Conservation (phyloP, 2,113 vertebrate species). For the Cygnus buccinator region DNA sequence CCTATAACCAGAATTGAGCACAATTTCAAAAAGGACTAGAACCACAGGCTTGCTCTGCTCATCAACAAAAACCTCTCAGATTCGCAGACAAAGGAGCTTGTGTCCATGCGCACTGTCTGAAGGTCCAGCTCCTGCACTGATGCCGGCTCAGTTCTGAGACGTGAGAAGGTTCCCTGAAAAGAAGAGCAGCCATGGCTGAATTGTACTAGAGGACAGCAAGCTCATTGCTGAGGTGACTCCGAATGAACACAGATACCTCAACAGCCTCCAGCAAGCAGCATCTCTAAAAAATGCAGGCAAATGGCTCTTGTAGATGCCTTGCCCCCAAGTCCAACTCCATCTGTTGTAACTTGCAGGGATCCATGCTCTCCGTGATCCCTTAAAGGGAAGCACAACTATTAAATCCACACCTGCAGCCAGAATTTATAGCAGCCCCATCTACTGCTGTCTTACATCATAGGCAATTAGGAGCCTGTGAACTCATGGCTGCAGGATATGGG, state of each 20-base stretch:
- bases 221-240: not conserved
- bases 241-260: not conserved
- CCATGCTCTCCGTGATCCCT: slow-evolving; percentile 28
- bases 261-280: slow-evolving; percentile 7
- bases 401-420: slow-evolving; percentile 70
- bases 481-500: slow-evolving; percentile 59
- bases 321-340: not conserved
- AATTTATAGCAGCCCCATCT: slow-evolving; percentile 65
- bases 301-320: not conserved
- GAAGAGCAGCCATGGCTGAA: not conserved
- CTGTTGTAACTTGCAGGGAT: slow-evolving; percentile 62
- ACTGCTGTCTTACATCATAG: slow-evolving; percentile 59
- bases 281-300: not conserved
- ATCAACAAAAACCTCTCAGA: not conserved
- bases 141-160: accelerated
- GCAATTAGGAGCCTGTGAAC: slow-evolving; percentile 64
- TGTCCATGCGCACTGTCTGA: not conserved
- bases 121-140: not conserved
- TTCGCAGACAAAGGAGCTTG: not conserved
- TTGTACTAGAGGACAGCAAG: not conserved
- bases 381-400: slow-evolving; percentile 58
- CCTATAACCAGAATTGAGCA: not conserved
- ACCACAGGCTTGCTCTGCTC: not conserved
- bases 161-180: not conserved
- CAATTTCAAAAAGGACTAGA: not conserved